A percentile compares a stretch with the other conserved stretches of the same genome.
These are phyloP conservation scores for Falco novaeseelandiae DNA, from an alignment of 2,797 vertebrate genomes.

Conservation along the genomic window DNA sequence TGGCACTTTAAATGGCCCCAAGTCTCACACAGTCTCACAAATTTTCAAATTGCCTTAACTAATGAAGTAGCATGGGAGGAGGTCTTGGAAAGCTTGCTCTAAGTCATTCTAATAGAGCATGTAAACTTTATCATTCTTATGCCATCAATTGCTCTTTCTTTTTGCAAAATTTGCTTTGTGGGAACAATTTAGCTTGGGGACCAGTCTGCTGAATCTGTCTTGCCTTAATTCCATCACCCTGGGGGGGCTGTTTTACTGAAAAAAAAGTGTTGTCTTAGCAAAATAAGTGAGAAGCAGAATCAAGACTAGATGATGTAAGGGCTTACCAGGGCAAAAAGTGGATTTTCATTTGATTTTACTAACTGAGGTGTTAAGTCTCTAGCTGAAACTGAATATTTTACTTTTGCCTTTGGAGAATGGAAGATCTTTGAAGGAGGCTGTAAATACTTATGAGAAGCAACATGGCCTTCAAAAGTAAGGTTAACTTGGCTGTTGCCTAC, in stretches of 20 bases:
- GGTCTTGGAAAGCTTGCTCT: background rate
- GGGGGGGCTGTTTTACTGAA: background rate
- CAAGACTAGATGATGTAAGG: background rate
- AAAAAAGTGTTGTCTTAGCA: background rate
- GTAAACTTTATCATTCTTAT: background rate
- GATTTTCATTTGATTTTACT: background rate
- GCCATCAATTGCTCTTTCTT: background rate
- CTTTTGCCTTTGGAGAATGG: background rate
- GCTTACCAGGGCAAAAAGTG: background rate
- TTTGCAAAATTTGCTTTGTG: background rate
- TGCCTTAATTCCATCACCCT: background rate
- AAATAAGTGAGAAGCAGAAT: background rate
- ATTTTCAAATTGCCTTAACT: background rate
- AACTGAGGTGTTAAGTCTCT: background rate
- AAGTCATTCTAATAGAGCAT: background rate
- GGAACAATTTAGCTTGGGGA: background rate
- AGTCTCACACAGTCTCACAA: background rate
- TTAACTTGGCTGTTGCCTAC: background rate
- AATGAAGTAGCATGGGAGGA: background rate
- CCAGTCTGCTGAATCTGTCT: background rate
- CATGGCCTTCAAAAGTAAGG: background rate
- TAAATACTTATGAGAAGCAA: background rate
- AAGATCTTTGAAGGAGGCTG: background rate
- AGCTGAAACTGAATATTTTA: background rate
- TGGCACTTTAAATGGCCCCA: background rate